Base-by-base conservation (phyloP, 64 coral and sea anemone species). In the Catalaphyllia jardinei region DNA sequence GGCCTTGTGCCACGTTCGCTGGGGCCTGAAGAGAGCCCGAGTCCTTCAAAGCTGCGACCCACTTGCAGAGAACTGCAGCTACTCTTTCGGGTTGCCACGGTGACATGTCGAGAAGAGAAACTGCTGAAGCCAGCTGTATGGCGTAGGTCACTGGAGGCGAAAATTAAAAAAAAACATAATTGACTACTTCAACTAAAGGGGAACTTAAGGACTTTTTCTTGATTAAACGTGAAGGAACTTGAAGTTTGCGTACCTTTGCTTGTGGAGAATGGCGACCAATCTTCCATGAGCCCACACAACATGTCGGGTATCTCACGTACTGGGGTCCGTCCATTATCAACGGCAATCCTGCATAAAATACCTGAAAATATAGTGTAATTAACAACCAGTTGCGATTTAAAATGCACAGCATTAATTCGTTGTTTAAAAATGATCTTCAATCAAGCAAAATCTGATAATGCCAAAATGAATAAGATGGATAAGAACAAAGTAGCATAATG, bases 71-170 rank as follows among this genome's bases (percentile, higher is more conserved):
- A 52, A 80, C 88, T 11, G 52, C 24, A 2, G 29, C 10, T 14
- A 86, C 69, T 63, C 76, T 78, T 61, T 33, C 35, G 18, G 87
- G 80, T 86, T 94, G 79, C 88, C 87, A 89, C 49, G 72, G 74
- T 0, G 82, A 72, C 38, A 94, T 31, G 51, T 91, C 82, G 3
- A 94, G 83, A 42, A 91, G 78, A 24, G 93, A 79, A 12, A 80
- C 19, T 15, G 83, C 93, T 67, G 84, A 60, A 13, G 93, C 88
- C 0, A 91, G 74, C 31, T 77, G 33, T 24, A 49, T 77, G 74
- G 17, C 74, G 19, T 77, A 10, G 38, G 31, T 24, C 74, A 18
- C 74, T 77, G 4, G 16, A 22, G 18, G 42, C 4, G 4, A 75
- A 75, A 17, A n/a, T n/a, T n/a, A n/a, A n/a, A 77, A 3, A 49